Base-by-base conservation (phyloP, 92 coral and sea anemone species). In the Siderastrea radians region DNA sequence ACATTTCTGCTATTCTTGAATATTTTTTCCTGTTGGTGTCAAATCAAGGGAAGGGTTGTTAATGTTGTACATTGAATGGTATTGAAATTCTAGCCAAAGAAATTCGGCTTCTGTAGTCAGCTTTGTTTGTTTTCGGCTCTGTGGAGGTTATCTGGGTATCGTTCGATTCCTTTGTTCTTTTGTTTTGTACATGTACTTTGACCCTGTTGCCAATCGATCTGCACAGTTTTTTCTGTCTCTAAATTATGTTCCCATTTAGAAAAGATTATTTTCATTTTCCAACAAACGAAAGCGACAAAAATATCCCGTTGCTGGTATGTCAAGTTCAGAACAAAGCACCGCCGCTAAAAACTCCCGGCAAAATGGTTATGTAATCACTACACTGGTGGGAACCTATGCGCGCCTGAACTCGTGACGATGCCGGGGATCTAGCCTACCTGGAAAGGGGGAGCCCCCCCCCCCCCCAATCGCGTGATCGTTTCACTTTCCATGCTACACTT, bases 121-220 rank as follows among this genome's bases (percentile, higher is more conserved):
- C 43, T 58, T 76, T 76, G 67, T 58, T 76, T 76, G 47, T 8
- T 67, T 67, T 26, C 4, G 10, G 47, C 14, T 19, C 47, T 16
- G 10, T 2, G 8, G 17, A 74, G 48, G 52, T 70, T 17, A 74
- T 26, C n/a, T 74, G 78, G 50, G 58, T 74, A 74, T 61, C 9
- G 47, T 73, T 43, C 38, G 63, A 15, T n/a, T 54, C 63, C 47
- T 75, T 55, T 55, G 66, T 75, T 75, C 67, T 58, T 76, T 76
- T 76, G 67, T 76, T 57, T 44, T 48, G 51, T 45, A 44, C 80
- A 55, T 43, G 17, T 38, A 53, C 64, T 75, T 54, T 38, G 79
- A 53, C 47, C 65, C 6, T 72, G 58, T 50, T 16, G 4, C 3
- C 45, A 16, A 50, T 69, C 52, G 16, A 5, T 67, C 47, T 73